Base-by-base conservation (phyloP, 2,113 vertebrate species). In the Sclerurus mexicanus region DNA sequence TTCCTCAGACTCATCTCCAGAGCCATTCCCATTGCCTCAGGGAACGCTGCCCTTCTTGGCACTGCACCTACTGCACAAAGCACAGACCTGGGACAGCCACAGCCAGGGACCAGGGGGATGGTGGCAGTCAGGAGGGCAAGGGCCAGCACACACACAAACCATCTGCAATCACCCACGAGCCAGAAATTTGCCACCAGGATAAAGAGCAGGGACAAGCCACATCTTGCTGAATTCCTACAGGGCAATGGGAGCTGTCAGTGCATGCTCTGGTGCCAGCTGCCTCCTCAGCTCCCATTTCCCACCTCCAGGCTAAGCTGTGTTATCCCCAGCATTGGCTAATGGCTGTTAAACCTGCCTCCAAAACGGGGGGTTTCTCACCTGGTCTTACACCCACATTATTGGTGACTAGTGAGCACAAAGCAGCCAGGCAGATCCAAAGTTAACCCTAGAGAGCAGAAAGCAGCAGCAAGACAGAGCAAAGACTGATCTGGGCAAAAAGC, bases 401-500 rank as follows among this genome's bases (percentile, higher is more conserved):
- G 8, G 44, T 22, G 17, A 85, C 31, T 31, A 42, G 47, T 0
- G 5, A 42, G 50, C 7, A 11, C 58, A 60, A 37, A 68, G 40
- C 67, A 85, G 25, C 24, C 60, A 69, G 27, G 11, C 20, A 60
- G 71, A 79, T 14, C 69, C 28, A 23, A 69, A 37, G 18, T 5
- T 17, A 25, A 4, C 6, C 31, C 39, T 79, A 58, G 22, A 60
- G 17, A 52, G 30, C 19, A 87, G 35, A 39, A 72, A 63, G 15
- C 47, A 66, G 37, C 0, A 0, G 9, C 2, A 5, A 75, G 30
- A 47, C 14, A 10, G 8, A 66, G 28, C 39, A 60, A 79, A 87
- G 4, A 8, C 3, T 2, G 0, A 4, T 0, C 1, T 0, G 3
- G 0, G 6, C 0, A 52, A 63, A 47, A 44, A 87, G 22, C 24